Evolutionary conservation across 2,797 vertebrate genomes (phyloP), one percentile per base, ranked within the genome.

Genomic region (Gallinago nigripennis): DNA sequence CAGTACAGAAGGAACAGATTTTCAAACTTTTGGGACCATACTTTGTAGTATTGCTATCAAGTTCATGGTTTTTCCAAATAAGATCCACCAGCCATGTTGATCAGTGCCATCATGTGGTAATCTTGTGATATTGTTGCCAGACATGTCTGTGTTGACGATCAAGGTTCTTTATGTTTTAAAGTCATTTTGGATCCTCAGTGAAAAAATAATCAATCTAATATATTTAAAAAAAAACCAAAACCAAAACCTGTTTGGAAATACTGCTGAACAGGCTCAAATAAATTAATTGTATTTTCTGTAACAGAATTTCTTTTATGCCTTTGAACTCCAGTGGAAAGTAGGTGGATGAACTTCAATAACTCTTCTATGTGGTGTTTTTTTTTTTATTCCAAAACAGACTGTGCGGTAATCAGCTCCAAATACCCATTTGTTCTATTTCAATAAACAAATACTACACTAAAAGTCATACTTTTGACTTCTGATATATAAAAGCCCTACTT

Each of bases 81-180:
- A 21, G 54, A 24, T 15, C 48, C 61, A 27, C 35, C 75, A 33
- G 28, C 2, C 5, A 16, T 53, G 25, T 53, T 65, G 68, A 78
- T 91, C 69, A 91, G 69, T 91, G 92, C 69, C 87, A 95, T 93
- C 84, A 53, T 68, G 91, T 91, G 88, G 91, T 92, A n/a, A 80
- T 65, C 8, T 71, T 83, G 73, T 73, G 78, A 53, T 63, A 72
- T 4, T 65, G 23, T 83, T 88, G n/a, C 28, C n/a, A 65, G 53
- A 51, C 9, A 31, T 27, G 48, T 45, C 33, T 73, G 31, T 16
- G 28, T 61, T 81, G 35, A 8, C 2, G 4, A 65, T 57, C 30
- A 48, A 78, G 21, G 9, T 57, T 50, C 25, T 27, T 82, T 30
- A 39, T 12, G 16, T 68, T 51, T 65, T 68, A 37, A 41, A n/a